Base-by-base conservation (phyloP, 2,113 vertebrate genomes). In the Balaenoptera acutorostrata region DNA sequence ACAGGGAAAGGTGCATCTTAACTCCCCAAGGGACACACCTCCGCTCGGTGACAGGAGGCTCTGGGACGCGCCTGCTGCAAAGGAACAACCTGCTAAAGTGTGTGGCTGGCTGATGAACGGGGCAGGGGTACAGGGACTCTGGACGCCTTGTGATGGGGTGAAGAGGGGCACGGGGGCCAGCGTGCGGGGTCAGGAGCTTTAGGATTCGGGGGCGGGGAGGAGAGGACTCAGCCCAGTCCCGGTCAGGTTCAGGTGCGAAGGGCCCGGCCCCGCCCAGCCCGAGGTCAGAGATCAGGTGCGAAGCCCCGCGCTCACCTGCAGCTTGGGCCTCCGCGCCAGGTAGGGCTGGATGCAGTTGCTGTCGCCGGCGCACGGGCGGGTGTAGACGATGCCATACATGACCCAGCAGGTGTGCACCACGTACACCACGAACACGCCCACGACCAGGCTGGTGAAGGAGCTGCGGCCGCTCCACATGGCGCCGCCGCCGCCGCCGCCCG, bases 371-470 rank as follows among this genome's bases (percentile, higher is more conserved):
- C 99, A 99, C 36, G 99, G 99, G 97, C 99, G 99, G 18, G 99
- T 99, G 98, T 99, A 99, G 80, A 99, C 99, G 25, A 99, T 99
- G 80, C 99, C 99, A 68, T 99, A 99, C 99, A 99, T 99, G 84
- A 99, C 99, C 99, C 99, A 99, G 98, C 99, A 99, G 95, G 99
- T 99, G 98, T 99, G 99, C 93, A 98, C 99, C 98, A 99, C 99
- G 72, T 99, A 99, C 49, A 99, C 99, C 91, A 99, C 99, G 97
- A 99, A 99, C 88, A 99, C 99, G 77, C 99, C 99, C 97, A 99
- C 99, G 49, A 99, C 99, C 97, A 99, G 98, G 94, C 99, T 98
- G 97, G 99, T 99, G 98, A 99, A 99, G 4, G 99, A 99, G 96
- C 99, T 99, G 95, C 98, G 98, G 97, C 98, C 98, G 97, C 98